phyloP scores from a whole-genome alignment of 1,140 invertebrate genomes.

The Adelges cooleyi region DNA sequence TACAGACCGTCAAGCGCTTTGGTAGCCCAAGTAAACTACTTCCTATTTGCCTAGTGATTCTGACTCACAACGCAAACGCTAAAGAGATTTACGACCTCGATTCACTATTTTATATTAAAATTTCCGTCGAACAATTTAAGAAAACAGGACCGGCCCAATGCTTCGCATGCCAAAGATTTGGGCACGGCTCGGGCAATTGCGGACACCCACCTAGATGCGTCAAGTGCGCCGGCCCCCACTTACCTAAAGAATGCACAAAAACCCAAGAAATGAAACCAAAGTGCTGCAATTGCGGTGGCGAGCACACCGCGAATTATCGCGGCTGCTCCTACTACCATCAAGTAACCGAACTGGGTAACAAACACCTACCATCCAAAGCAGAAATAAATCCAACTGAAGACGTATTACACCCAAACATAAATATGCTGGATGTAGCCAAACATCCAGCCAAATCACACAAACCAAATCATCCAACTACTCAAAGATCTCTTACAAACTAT shows the following conservation, averaged over 20 bases:
- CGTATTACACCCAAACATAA: background rate
- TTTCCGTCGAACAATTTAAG: background rate
- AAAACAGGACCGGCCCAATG: background rate
- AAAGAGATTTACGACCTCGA: slow-evolving; percentile 4
- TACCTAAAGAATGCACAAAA: background rate
- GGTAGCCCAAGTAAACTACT: background rate
- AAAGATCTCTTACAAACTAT: background rate
- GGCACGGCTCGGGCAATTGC: background rate
- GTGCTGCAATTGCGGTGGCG: background rate
- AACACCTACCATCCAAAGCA: background rate
- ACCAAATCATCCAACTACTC: background rate
- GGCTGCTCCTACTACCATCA: background rate
- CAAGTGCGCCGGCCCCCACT: background rate
- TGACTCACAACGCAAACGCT: background rate
- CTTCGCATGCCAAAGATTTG: background rate
- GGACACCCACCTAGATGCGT: background rate
- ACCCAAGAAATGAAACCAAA: background rate
- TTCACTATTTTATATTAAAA: background rate
- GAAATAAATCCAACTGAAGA: background rate
- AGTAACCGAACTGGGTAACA: background rate
- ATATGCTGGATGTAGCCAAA: no score
- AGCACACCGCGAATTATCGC: background rate
- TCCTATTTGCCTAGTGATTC: background rate
- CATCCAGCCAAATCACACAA: background rate
- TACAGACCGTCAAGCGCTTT: background rate